Conservation (phyloP, 2,888 invertebrate species). For the Agonum fuliginosum region DNA sequence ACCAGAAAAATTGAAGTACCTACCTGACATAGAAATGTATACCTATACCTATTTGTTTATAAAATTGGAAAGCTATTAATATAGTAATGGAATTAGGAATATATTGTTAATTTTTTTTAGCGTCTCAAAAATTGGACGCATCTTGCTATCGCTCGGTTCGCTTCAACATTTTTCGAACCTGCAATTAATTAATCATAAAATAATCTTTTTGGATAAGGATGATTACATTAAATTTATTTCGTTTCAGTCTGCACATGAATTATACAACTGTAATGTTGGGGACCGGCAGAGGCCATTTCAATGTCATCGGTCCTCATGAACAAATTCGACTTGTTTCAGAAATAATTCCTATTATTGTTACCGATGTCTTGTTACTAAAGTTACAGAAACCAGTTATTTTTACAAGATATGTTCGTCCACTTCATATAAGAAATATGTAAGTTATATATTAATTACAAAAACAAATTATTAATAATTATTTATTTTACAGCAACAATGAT, state of each 20-base stretch:
- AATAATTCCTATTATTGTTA: constrained; percentile 75
- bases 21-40: too few species aligned
- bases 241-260: constrained; percentile 75
- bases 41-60: too few species aligned
- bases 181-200: constrained; percentile 58
- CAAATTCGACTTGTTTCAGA: constrained; percentile 80
- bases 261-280: constrained; percentile 82
- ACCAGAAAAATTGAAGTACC: too few species aligned
- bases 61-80: too few species aligned
- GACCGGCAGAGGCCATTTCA: constrained; percentile 77
- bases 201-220: background rate
- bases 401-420: constrained; percentile 80
- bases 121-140: too few species aligned
- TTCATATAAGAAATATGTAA: constrained; percentile 73
- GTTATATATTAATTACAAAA: constrained; percentile 41
- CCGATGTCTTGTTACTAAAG: constrained; percentile 79
- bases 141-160: too few species aligned
- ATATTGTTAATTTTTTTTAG: too few species aligned
- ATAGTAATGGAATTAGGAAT: too few species aligned
- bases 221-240: constrained; percentile 58
- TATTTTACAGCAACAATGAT: constrained; percentile 68
- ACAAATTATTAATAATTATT: constrained; percentile 53
- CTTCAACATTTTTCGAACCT: background rate
- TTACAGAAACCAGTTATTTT: constrained; percentile 77
- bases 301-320: constrained; percentile 80